These are phyloP conservation scores for Blennius ocellaris DNA, from an alignment of 2,113 vertebrate species.

Conservation along the genomic window DNA sequence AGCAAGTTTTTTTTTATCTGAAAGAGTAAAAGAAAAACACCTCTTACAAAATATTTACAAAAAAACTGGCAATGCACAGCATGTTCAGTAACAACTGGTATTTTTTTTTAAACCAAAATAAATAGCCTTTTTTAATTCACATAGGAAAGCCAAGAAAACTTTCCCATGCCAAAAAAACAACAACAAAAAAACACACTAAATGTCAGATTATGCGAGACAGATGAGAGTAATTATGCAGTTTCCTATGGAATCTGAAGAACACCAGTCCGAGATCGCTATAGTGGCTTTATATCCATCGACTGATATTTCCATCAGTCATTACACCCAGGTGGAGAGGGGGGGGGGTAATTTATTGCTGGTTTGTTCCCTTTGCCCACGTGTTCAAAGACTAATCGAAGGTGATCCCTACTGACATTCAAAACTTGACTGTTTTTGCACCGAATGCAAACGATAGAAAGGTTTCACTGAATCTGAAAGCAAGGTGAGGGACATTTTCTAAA, in stretches of 20 bases:
- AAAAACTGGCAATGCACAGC: conserved; percentile 86
- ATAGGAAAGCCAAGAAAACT: conserved; percentile 74
- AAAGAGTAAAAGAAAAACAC: conserved; percentile 67
- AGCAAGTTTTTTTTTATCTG: conserved; percentile 66
- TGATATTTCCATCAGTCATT: conserved; percentile 4
- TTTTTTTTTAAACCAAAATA: conserved; percentile 84
- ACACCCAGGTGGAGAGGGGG: too few species aligned
- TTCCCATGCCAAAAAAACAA: conserved; percentile 62
- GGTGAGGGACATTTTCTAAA: neutral
- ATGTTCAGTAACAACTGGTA: conserved; percentile 77
- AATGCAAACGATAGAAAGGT: conserved; percentile 37
- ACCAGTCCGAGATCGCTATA: conserved; percentile 23
- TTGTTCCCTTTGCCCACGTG: conserved; percentile 6
- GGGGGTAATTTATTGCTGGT: too few species aligned
- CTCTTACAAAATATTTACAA: conserved; percentile 85
- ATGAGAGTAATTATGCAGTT: conserved; percentile 30
- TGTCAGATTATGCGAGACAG: conserved; percentile 57
- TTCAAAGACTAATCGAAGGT: neutral
- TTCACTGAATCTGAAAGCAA: neutral
- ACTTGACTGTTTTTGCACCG: conserved; percentile 4
- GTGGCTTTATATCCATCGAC: conserved; percentile 29
- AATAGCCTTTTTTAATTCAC: conserved; percentile 79
- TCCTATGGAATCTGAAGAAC: conserved; percentile 37
- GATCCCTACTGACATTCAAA: neutral
- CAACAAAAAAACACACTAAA: conserved; percentile 35